A percentile compares a stretch with the other conserved stretches of the same genome.
Evolutionary conservation across 2,888 invertebrate species (phyloP).

Genomic region (Boloria selene): DNA sequence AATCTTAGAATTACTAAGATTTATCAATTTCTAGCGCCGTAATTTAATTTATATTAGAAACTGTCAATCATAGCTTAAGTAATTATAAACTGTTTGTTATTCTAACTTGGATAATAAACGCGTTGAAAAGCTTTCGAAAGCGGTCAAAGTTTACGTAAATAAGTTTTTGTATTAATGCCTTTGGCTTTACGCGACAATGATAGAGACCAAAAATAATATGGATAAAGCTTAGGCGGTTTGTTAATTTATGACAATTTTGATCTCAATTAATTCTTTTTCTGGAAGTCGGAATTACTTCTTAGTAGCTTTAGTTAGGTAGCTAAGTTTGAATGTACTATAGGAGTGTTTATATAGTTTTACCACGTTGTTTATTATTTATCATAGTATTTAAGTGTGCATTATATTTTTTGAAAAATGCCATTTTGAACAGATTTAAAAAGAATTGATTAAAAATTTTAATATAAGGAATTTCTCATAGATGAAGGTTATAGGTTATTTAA

Average conservation of each 20-base stretch:
- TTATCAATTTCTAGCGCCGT: not conserved
- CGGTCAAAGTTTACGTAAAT: constrained; percentile 7
- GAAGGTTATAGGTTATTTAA: no score
- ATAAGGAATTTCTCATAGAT: no score
- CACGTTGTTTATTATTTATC: no score
- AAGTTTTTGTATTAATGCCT: constrained; percentile 11
- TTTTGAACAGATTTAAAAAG: no score
- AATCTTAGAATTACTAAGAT: not conserved
- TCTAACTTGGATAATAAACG: constrained; percentile 14
- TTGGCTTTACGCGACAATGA: not conserved
- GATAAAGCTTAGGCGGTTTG: not conserved
- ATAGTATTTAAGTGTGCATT: no score
- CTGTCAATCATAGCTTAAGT: constrained; percentile 19
- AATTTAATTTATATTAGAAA: constrained; percentile 5
- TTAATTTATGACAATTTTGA: not conserved
- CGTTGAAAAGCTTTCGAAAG: constrained; percentile 11
- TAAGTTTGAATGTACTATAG: no score
- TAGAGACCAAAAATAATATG: constrained; percentile 3
- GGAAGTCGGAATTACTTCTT: no score
- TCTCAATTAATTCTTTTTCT: no score
- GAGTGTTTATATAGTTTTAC: no score
- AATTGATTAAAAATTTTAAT: no score
- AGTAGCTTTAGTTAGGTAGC: no score
- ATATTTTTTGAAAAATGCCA: no score
- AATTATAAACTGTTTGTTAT: constrained; percentile 20